Conservation (phyloP, 2,797 vertebrate genomes). For the Cynodonichthys magdalenae region DNA sequence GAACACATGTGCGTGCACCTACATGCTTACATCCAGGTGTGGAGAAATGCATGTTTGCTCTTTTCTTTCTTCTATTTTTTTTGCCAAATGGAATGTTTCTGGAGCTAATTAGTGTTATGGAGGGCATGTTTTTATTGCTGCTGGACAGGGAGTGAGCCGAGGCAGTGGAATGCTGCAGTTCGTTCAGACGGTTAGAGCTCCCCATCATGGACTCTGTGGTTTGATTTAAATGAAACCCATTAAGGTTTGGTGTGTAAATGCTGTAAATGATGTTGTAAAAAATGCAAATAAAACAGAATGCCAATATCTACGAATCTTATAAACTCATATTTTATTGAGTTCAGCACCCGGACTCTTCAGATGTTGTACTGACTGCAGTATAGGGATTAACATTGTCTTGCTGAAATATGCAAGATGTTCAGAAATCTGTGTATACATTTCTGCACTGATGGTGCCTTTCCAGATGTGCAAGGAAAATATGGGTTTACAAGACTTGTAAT, state of each 20-base stretch:
- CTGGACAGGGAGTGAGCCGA: slow-evolving; percentile 69
- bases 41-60: slow-evolving; percentile 42
- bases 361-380: no score
- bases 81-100: slow-evolving; percentile 72
- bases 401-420: no score
- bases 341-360: no score
- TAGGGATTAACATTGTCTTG: no score
- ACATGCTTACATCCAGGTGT: slow-evolving; percentile 20
- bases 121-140: slow-evolving; percentile 67
- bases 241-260: slow-evolving; percentile 31
- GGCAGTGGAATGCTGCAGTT: slow-evolving; percentile 66
- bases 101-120: slow-evolving; percentile 80
- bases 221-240: slow-evolving; percentile 33
- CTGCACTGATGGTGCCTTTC: no score
- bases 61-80: background rate
- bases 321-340: no score
- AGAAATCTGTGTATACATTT: no score
- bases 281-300: no score
- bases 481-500: no score
- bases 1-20: slow-evolving; percentile 28
- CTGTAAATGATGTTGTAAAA: background rate
- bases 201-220: slow-evolving; percentile 48
- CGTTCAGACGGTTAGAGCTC: slow-evolving; percentile 56
- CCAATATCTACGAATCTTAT: no score
- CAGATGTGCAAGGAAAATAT: no score